A percentile compares a stretch with the other conserved stretches of the same genome.
Evolutionary conservation across 2,797 vertebrate species (phyloP).

Genomic region (Falco novaeseelandiae): DNA sequence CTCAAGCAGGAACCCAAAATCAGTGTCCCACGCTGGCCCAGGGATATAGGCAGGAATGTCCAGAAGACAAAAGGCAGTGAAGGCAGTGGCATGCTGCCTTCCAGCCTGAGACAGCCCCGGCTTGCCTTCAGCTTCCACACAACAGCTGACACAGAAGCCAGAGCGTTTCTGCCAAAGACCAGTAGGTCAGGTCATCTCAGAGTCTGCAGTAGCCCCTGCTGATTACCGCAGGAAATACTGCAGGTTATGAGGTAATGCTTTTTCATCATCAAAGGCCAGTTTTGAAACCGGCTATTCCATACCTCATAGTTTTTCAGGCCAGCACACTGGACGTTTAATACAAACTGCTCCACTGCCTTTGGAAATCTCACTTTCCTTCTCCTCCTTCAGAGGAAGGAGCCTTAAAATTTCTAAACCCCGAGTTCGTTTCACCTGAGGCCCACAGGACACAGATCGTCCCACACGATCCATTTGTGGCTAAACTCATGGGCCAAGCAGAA

Average conservation of each 20-base stretch:
- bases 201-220: background rate
- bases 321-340: background rate
- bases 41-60: background rate
- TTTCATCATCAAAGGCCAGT: background rate
- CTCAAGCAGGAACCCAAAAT: background rate
- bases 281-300: background rate
- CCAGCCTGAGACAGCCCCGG: background rate
- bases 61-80: background rate
- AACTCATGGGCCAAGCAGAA: background rate
- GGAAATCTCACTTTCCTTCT: background rate
- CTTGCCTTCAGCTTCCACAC: background rate
- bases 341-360: background rate
- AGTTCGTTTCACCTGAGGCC: background rate
- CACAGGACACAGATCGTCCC: background rate
- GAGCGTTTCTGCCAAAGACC: background rate
- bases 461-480: background rate
- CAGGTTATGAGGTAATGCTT: background rate
- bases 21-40: background rate
- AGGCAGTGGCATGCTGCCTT: accelerated
- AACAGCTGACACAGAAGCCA: background rate
- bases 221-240: background rate
- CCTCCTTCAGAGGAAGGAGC: background rate
- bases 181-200: background rate
- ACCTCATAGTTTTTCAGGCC: background rate
- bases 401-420: background rate